Evolutionary conservation across 2,113 vertebrate genomes (phyloP), one percentile per base, ranked within the genome.

Genomic region (Pelvicachromis taeniatus): DNA sequence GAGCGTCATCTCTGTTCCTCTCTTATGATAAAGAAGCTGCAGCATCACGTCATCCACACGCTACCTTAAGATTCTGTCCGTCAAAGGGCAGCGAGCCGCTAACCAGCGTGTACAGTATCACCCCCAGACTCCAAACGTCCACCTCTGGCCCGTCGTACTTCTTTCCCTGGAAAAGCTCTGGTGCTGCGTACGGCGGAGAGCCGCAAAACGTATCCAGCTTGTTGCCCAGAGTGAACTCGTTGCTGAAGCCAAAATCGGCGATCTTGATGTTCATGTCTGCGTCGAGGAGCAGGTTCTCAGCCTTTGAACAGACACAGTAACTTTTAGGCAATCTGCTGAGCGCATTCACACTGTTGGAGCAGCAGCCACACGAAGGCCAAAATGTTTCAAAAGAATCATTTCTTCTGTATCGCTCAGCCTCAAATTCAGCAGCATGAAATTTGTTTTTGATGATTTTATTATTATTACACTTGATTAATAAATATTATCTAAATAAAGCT

Each of bases 241-340:
- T 99, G 89, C 98, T 99, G 95, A 99, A 99, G 92, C 99, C 99
- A 70, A 99, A 99, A 90, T 99, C 98, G 35, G 99, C 99, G 87
- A 99, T 99, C 96, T 99, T 99, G 92, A 99, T 99, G 95, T 99
- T 99, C 99, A 99, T 99, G 96, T 99, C 99, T 31, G 98, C 98
- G 90, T 99, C 99, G 81, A 99, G 96, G 78, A 99, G 96, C 42
- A 99, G 95, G 96, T 99, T 99, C 96, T 99, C 99, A 84, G 99
- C 99, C 99, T 99, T 88, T 1, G 17, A 4, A 63, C 2, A 40
- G 6, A 77, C 16, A 63, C 13, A 52, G 7, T 17, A 35, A 21
- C 40, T 19, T 68, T 52, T 0, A 50, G 68, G 16, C 26, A 19
- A 48, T 31, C 16, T 31, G 16, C 16, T 2, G 40, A 50, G 42